Evolutionary conservation across 2,888 invertebrate genomes (phyloP), one percentile per base, ranked within the genome.

Genomic region (Melanotus villosus): DNA sequence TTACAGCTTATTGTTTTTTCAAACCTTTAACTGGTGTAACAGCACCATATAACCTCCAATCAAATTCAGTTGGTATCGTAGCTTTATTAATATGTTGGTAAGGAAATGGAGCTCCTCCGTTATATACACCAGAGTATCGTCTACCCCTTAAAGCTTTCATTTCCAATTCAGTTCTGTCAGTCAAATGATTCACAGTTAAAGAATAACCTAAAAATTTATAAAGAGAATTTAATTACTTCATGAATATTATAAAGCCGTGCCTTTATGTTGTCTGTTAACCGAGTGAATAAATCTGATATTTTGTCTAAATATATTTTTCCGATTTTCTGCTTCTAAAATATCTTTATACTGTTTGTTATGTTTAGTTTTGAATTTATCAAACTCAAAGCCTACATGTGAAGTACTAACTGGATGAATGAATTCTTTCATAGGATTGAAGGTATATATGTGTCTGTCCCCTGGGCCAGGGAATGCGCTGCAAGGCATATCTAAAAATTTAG

Each of bases 1-100:
- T n/a, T n/a, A n/a, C n/a, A n/a, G n/a, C n/a, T n/a, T n/a, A n/a
- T n/a, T n/a, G n/a, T n/a, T n/a, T n/a, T n/a, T n/a, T n/a, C n/a
- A n/a, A n/a, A 93, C 94, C 95, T 92, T 92, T 96, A 7, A 98
- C 97, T 0, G 96, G 97, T 0, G 96, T 96, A 0, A 98, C 97
- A 59, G 97, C 98, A 9, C 98, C 98, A 77, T 88, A 91, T 0
- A 98, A 84, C 76, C 97, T 91, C 98, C 98, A 98, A 84, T 98
- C 97, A 78, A 92, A 89, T 75, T 89, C 90, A 0, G 90, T 88
- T 0, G 98, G 97, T 36, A 96, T 76, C 16, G 85, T 81, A 1
- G 89, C 80, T 62, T 88, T 85, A 0, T 87, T 79, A 7, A 87
- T 84, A 69, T 76, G 73, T 14, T 90, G 86, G 81, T 94, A 91